Evolutionary conservation across 2,113 vertebrate species (phyloP), one percentile per base, ranked within the genome.

Genomic region (Otocyon megalotis): DNA sequence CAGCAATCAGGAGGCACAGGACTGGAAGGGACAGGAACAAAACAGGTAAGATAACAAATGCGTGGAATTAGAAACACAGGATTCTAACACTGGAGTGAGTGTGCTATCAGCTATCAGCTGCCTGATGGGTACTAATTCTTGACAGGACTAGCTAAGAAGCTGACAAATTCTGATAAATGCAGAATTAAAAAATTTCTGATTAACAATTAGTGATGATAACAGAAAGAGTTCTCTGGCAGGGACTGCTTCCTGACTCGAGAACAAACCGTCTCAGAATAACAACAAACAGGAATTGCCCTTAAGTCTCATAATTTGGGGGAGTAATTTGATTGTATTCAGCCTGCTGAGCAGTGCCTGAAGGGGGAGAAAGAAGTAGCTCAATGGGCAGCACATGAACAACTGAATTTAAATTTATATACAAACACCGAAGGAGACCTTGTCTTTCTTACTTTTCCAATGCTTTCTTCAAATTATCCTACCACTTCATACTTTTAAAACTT

Each of bases 11-110:
- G 96, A 97, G 84, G 97, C 97, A 96, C 87, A 94, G 43, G 93
- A 97, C 97, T 98, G 72, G 74, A 98, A 95, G 17, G 90, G 94
- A 92, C 24, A 94, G 90, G 94, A 77, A 97, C 86, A 97, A 98
- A 97, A 97, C 37, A 97, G 50, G 76, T 93, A 82, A 95, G 48
- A 65, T 85, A 97, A 95, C 97, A 95, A 94, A 96, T 54, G 63
- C 80, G 92, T 62, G 65, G 69, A 53, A 88, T 94, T 63, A 96
- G 50, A 97, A 93, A 95, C 53, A 80, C 11, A 92, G 30, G 63
- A 95, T n/a, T 90, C 60, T 92, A 90, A 97, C 14, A 72, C 20
- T 20, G 14, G 32, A 16, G 5, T 74, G 30, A 19, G 32, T 54
- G 20, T 90, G 22, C 63, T 84, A 8, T 50, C 11, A 90, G 76